Percentiles rank a stretch among this genome's conserved stretches.
Evolutionary conservation across 2,888 invertebrate genomes (phyloP).

Genomic region (Caenorhabditis afra): DNA sequence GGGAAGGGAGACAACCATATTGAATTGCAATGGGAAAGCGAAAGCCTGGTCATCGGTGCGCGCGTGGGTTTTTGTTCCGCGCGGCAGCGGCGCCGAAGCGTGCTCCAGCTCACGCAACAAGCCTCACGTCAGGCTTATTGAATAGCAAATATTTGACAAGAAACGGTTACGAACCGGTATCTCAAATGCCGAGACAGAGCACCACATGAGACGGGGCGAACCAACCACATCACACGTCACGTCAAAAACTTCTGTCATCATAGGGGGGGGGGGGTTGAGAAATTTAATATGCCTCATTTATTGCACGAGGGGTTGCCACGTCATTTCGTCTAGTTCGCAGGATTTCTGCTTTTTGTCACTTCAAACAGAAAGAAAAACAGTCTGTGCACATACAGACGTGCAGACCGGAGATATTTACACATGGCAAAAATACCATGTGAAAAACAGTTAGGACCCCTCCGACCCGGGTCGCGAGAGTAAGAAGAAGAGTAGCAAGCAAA

Average conservation of each 20-base stretch:
- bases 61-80: not conserved
- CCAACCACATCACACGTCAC: constrained; percentile 36
- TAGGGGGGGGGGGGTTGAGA: too few relatives aligned
- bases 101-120: constrained; percentile 55
- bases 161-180: constrained; percentile 63
- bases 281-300: not conserved
- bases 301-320: not conserved
- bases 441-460: constrained; percentile 48
- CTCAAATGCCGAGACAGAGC: constrained; percentile 15
- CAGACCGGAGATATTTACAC: too few relatives aligned
- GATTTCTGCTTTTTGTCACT: not conserved
- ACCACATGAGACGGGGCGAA: constrained; percentile 5
- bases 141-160: constrained; percentile 60
- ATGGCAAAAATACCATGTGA: constrained; percentile 1
- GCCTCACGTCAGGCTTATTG: constrained; percentile 57
- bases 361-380: constrained; percentile 35
- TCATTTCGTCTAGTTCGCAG: not conserved
- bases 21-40: too few relatives aligned
- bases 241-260: too few relatives aligned
- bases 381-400: constrained; percentile 42
- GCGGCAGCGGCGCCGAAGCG: constrained; percentile 5
- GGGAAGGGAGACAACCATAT: too few relatives aligned
- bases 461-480: constrained; percentile 9
- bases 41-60: not conserved
- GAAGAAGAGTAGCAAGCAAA: constrained; percentile 41